phyloP scores from a whole-genome alignment of 2,113 vertebrate genomes.

The Opisthocomus hoazin region DNA sequence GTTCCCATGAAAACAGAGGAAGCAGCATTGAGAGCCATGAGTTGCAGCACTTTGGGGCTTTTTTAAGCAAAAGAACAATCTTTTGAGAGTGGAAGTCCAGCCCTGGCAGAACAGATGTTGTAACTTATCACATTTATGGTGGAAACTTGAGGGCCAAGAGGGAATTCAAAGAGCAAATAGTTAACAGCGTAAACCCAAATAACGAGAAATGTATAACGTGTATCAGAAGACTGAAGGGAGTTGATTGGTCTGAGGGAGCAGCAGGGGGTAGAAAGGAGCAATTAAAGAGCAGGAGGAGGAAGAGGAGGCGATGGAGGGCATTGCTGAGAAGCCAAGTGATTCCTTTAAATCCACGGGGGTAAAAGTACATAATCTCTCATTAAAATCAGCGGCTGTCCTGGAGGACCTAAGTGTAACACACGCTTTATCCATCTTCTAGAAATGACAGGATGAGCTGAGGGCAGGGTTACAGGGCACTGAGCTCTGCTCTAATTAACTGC shows the following conservation, averaged over 20 bases:
- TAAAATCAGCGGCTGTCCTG: constrained; percentile 10
- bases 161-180: constrained; percentile 57
- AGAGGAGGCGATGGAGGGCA: background rate
- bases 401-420: background rate
- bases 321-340: background rate
- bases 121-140: constrained; percentile 60
- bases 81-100: constrained; percentile 17
- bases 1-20: background rate
- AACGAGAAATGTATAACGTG: constrained; percentile 36
- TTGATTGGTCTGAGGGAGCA: background rate
- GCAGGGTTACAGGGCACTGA: background rate
- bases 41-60: background rate
- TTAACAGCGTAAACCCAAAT: constrained; percentile 49
- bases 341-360: background rate
- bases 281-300: constrained; percentile 18
- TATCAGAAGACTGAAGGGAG: constrained; percentile 28
- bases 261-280: background rate
- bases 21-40: background rate
- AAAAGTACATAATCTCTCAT: background rate
- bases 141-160: constrained; percentile 52
- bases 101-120: constrained; percentile 58
- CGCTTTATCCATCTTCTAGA: background rate
- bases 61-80: constrained; percentile 10
- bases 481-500: background rate
- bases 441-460: background rate